Conservation (phyloP, 1,140 invertebrate species). For the Phocides pigmalion region DNA sequence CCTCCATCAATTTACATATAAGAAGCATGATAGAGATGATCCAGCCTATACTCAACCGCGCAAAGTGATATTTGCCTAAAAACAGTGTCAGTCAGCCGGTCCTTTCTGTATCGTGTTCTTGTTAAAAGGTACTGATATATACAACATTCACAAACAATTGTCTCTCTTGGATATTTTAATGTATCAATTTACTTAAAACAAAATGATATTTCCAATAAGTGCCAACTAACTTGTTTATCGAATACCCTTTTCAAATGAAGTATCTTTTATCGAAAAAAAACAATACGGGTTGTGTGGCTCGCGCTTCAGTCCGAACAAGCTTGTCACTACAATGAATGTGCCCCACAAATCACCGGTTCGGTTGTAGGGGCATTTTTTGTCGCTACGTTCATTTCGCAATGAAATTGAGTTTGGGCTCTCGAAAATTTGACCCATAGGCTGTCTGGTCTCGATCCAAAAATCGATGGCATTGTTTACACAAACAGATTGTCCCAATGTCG, state of each 20-base stretch:
- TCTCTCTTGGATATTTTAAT: too few relatives aligned
- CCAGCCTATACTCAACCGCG: too few relatives aligned
- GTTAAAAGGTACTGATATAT: too few relatives aligned
- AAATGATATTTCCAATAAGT: too few relatives aligned
- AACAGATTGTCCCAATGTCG: conserved; percentile 23
- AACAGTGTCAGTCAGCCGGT: too few relatives aligned
- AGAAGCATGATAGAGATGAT: too few relatives aligned
- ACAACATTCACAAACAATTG: too few relatives aligned
- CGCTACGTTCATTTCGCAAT: conserved; percentile 69
- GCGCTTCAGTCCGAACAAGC: conserved; percentile 56
- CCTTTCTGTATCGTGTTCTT: too few relatives aligned
- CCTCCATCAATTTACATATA: too few relatives aligned
- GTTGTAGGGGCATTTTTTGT: conserved; percentile 71
- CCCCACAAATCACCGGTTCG: conserved; percentile 76
- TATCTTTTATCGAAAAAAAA: conserved; percentile 5
- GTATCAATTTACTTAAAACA: too few relatives aligned
- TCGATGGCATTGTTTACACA: conserved; percentile 30
- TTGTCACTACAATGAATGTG: conserved; percentile 79
- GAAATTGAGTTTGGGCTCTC: conserved; percentile 72
- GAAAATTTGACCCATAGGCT: conserved; percentile 60
- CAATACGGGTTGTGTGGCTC: conserved; percentile 55
- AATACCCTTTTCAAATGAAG: neutral
- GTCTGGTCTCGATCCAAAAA: conserved; percentile 20
- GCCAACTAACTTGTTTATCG: neutral
- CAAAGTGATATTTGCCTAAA: too few relatives aligned